Conservation (phyloP, 2,113 vertebrate species). For the Psittacus erithacus region DNA sequence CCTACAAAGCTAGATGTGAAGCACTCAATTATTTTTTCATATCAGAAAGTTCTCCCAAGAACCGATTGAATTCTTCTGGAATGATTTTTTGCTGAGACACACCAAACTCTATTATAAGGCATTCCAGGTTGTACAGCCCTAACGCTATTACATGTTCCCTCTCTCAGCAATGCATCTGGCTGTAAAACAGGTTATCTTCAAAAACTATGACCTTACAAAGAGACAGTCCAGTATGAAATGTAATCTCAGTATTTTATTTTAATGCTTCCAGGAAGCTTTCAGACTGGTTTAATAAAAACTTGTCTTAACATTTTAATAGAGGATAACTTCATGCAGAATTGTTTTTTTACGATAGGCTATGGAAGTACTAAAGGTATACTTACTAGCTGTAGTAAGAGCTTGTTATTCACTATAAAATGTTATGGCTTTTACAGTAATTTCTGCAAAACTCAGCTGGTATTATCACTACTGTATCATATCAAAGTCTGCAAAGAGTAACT, state of each 20-base stretch:
- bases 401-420: background rate
- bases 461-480: background rate
- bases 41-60: slow-evolving; percentile 65
- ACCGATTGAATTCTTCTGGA: slow-evolving; percentile 73
- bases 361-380: background rate
- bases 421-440: slow-evolving; percentile 14
- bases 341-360: slow-evolving; percentile 5
- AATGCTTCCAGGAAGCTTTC: slow-evolving; percentile 54
- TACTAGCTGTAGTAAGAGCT: background rate
- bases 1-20: slow-evolving; percentile 73
- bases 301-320: slow-evolving; percentile 16
- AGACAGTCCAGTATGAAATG: background rate
- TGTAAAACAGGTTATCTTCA: slow-evolving; percentile 37
- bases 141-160: slow-evolving; percentile 7
- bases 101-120: slow-evolving; percentile 8
- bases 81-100: slow-evolving; percentile 42
- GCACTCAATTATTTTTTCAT: slow-evolving; percentile 77
- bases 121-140: background rate
- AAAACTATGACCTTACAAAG: slow-evolving; percentile 14
- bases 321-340: background rate
- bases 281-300: slow-evolving; percentile 14
- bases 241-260: slow-evolving; percentile 43
- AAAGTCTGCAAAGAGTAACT: background rate
- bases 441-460: background rate
- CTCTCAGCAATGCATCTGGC: background rate